These are phyloP conservation scores for Gymnothorax javanicus DNA, from an alignment of 2,797 vertebrate species.

Conservation along the genomic window DNA sequence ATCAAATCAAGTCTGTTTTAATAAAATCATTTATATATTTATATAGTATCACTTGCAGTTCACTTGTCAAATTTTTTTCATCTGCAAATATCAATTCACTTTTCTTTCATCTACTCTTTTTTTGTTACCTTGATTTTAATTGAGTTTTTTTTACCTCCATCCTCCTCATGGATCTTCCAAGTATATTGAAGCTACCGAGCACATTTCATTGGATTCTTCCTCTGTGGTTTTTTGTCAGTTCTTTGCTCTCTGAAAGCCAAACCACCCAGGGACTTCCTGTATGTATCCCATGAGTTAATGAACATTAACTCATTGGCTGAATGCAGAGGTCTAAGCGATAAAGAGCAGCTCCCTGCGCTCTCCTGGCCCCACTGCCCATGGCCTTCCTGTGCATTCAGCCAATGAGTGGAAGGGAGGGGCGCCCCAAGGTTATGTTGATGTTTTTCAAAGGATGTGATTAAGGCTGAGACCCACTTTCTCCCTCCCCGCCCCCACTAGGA, in stretches of 20 bases:
- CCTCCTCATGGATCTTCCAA: background rate
- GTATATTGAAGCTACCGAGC: background rate
- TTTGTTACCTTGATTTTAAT: background rate
- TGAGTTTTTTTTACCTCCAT: background rate
- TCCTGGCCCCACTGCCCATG: background rate
- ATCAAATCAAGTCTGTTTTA: background rate
- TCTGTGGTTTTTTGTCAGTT: background rate
- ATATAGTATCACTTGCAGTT: background rate
- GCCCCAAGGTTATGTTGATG: constrained; percentile 17
- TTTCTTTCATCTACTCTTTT: background rate
- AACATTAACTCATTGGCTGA: no score
- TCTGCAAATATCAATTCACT: background rate
- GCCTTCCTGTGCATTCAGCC: background rate
- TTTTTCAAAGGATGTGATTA: constrained; percentile 37
- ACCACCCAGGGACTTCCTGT: background rate
- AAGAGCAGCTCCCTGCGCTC: background rate
- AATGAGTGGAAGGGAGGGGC: background rate
- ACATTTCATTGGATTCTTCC: background rate
- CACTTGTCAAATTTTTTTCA: background rate
- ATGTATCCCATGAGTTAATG: background rate
- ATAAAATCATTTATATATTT: background rate
- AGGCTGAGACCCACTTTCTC: constrained; percentile 3
- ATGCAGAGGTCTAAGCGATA: constrained; percentile 10
- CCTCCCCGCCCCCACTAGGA: constrained; percentile 22
- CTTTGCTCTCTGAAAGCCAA: background rate